Evolutionary conservation across 2,888 invertebrate genomes (phyloP), one percentile per base, ranked within the genome.

Genomic region (Mimachlamys varia): DNA sequence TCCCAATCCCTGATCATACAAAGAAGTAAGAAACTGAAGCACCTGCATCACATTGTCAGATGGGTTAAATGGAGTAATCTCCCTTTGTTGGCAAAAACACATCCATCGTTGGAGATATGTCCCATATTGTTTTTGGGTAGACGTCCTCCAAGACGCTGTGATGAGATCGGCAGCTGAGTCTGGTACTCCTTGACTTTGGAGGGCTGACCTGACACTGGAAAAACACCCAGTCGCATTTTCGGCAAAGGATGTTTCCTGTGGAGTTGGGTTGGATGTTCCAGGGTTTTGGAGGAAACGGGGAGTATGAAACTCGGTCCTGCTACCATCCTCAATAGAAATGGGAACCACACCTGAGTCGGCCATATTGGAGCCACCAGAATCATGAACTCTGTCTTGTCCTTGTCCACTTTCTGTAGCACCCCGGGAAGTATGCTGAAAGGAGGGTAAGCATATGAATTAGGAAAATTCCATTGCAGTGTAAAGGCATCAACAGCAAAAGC

Each of bases 281-380:
- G 88, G 4, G 27, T n/a, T 27, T 4, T n/a, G 13, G 27, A 5
- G 3, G 17, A 4, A 27, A 13, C 4, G 38, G 88, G 76, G 3
- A 92, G 76, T 15, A 91, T 55, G 87, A n/a, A 91, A 17, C 91
- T 88, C 19, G 50, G 87, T 12, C 88, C 88, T n/a, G 87, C 88
- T 17, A 92, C 62, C 50, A 91, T n/a, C 2, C 55, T 27, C 12
- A 92, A 87, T 0, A 92, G 37, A 17, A n/a, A 37, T 27, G 92
- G 89, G 88, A 92, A 92, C 93, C 93, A 93, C 4, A 90, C 38
- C 55, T 93, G 93, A 4, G 92, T 93, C 3, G 91, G 27, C 91
- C 92, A 93, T 7, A 91, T 19, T 76, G 92, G 93, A 3, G 90
- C 92, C 38, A 92, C 55, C 17, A 93, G 12, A 37, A 92, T 50